These are phyloP conservation scores for Sphyrna mokarran DNA, from an alignment of 2,113 vertebrate genomes.

Conservation along the genomic window DNA sequence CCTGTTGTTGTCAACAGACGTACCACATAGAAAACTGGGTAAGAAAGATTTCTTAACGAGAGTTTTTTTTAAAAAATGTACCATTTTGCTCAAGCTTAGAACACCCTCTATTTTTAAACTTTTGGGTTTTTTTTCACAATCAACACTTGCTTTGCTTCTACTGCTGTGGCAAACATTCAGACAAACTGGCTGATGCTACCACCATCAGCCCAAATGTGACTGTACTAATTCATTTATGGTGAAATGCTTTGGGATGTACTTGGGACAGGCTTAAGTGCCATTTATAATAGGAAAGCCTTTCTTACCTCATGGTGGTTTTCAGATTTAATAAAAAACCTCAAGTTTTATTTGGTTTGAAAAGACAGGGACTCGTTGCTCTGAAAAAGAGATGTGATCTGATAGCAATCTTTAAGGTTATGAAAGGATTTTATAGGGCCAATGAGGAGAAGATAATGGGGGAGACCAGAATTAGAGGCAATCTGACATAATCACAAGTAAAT, in stretches of 20 bases:
- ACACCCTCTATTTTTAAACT: background rate
- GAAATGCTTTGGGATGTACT: background rate
- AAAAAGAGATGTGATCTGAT: background rate
- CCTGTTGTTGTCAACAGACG: too few relatives aligned
- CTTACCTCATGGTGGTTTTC: background rate
- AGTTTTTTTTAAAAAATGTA: too few relatives aligned
- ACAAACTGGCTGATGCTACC: background rate
- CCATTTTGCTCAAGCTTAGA: too few relatives aligned
- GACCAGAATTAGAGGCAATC: background rate
- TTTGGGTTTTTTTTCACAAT: background rate
- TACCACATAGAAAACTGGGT: background rate
- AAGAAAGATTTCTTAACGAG: background rate
- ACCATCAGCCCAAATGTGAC: background rate
- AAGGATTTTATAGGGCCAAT: background rate
- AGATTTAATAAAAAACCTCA: background rate
- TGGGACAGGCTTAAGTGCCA: background rate
- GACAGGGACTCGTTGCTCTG: background rate
- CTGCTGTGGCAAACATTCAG: background rate
- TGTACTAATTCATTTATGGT: background rate
- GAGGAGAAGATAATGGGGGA: background rate
- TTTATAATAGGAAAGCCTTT: background rate
- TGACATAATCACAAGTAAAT: background rate
- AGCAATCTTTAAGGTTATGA: too few relatives aligned
- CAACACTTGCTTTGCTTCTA: background rate
- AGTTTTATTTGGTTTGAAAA: background rate